phyloP scores from a whole-genome alignment of 2,113 vertebrate genomes.

The Melanerpes aurifrons region DNA sequence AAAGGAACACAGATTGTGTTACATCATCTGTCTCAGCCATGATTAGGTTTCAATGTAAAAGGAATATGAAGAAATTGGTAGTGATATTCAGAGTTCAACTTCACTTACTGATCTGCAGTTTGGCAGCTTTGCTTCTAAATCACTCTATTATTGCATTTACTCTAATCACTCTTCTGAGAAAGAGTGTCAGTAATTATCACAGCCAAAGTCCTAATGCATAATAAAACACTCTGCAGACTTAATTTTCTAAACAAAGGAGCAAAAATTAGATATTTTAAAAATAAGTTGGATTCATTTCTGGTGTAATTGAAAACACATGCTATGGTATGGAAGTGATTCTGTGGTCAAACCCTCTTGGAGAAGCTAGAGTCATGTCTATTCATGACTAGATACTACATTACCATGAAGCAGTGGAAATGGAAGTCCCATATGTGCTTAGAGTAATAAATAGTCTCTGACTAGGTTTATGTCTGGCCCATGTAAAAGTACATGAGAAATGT shows the following conservation, averaged over 20 bases:
- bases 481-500: not conserved
- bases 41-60: not conserved
- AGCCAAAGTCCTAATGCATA: not conserved
- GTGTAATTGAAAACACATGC: not conserved
- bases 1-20: not conserved
- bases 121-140: not conserved
- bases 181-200: not conserved
- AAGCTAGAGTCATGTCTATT: not conserved
- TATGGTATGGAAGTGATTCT: not conserved
- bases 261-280: not conserved
- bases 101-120: not conserved
- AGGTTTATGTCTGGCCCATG: not conserved
- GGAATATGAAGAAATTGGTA: not conserved
- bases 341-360: not conserved
- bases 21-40: not conserved
- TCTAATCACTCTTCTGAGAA: not conserved
- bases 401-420: not conserved
- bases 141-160: not conserved
- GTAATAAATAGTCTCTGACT: constrained; percentile 21
- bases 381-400: not conserved
- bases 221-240: not conserved
- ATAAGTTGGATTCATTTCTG: not conserved
- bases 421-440: constrained; percentile 15
- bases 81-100: not conserved
- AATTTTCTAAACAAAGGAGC: not conserved